Evolutionary conservation across 2,888 invertebrate genomes (phyloP), one percentile per base, ranked within the genome.

Genomic region (Rhagium mordax): DNA sequence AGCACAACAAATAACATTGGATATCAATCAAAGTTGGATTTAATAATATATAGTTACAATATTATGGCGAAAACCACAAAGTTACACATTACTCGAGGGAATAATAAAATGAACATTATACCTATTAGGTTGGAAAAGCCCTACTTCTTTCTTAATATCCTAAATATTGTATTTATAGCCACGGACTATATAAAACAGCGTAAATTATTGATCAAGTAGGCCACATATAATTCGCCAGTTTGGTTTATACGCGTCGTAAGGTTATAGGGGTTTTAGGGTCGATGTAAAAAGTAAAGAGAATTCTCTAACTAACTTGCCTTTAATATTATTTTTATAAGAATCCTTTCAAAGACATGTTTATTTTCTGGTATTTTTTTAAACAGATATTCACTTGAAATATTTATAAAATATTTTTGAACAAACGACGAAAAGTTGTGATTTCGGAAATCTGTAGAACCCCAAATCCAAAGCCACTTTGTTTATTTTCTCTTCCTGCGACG

Each of bases 191-290:
- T 57, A 57, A 57, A 57, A n/a, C 15, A 57, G 57, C 15, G 29
- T 57, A 57, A 57, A 55, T 55, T 55, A 55, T 55, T 55, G 53
- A 55, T 55, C 53, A 21, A 55, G 10, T 33, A 33, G 33, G 13
- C 33, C 33, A 33, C 33, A 33, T 33, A 33, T 33, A 33, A 33
- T 33, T 33, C 33, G 33, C 33, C 33, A 10, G 33, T 33, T 33
- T 33, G 10, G 33, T 13, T 33, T 33, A 33, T 33, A 33, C 33
- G 2, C 33, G 10, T 13, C 33, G 10, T 33, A 33, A 33, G 33
- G 33, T 33, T 3, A 33, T 33, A 33, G 13, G 13, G 33, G 10
- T 33, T 33, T 33, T 33, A 33, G 33, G 33, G 33, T 33, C 33
- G 33, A 33, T 1, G 33, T 33, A 10, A 33, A 29, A 33, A 33